Evolutionary conservation across 2,797 vertebrate species (phyloP), one percentile per base, ranked within the genome.

Genomic region (Spinus pinus): DNA sequence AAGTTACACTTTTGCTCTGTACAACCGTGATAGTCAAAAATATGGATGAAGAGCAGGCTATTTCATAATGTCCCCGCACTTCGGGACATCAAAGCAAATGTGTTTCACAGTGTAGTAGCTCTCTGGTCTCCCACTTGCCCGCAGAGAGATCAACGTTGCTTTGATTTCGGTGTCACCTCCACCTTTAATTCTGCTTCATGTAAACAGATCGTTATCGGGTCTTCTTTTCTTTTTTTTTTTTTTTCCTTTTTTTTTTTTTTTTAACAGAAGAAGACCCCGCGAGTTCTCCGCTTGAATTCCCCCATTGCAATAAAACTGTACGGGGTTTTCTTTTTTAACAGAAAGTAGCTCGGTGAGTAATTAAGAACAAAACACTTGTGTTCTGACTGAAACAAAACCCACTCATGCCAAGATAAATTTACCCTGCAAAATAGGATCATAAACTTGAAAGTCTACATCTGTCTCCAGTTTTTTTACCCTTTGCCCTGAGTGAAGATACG

Each of bases 121-220:
- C 73, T 74, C 89, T 35, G 25, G 62, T 90, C 75, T 74, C 64
- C 80, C 17, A 9, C 64, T 85, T 79, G 64, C 71, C 67, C 9
- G 37, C 75, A 51, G 80, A 92, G 62, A 84, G 73, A 90, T 64
- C 86, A 67, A 39, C 9, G 53, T 81, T 94, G 83, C 95, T 97
- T 96, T 97, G 93, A 97, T 96, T 96, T 95, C 53, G 10, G 82
- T 94, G 92, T 95, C 92, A 96, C 94, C 96, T 94, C 95, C 65
- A 96, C 96, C 93, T 97, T 96, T 93, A 90, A 85, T 95, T 95
- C 94, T 92, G 87, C 66, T 90, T 93, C 94, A 71, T 92, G 94
- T 97, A 97, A 97, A 97, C 95, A 97, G 95, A 97, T 97, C 94
- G 75, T 97, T 97, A 96, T 97, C 94, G 15, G 22, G 62, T 58